A percentile compares a stretch with the other conserved stretches of the same genome.
These are phyloP conservation scores for Meloidogyne floridensis DNA, from an alignment of 1,140 invertebrate genomes.

Conservation along the genomic window DNA sequence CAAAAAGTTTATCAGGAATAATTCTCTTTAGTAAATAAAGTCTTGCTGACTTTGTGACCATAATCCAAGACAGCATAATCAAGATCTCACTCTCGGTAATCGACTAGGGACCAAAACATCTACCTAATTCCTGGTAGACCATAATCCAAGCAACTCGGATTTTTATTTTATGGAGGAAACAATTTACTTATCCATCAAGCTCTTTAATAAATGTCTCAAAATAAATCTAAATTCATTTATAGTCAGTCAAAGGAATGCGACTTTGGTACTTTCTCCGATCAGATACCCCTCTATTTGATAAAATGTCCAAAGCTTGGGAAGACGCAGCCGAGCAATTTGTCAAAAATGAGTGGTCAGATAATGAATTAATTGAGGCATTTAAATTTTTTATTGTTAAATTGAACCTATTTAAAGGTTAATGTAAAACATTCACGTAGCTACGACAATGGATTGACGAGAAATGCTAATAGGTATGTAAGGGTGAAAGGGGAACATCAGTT, in stretches of 20 bases:
- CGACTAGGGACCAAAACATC: too few relatives aligned
- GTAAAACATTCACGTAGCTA: slow-evolving; percentile 64
- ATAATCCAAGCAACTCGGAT: too few relatives aligned
- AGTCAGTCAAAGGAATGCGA: slow-evolving; percentile 61
- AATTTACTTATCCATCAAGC: not conserved
- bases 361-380: slow-evolving; percentile 56
- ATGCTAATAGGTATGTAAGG: slow-evolving; percentile 52
- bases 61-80: too few relatives aligned
- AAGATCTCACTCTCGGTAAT: too few relatives aligned
- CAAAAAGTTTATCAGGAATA: too few relatives aligned
- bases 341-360: slow-evolving; percentile 49
- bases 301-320: slow-evolving; percentile 59
- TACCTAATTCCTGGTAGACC: too few relatives aligned
- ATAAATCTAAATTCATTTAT: not conserved
- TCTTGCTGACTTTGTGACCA: too few relatives aligned
- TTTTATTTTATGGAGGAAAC: too few relatives aligned
- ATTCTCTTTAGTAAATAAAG: too few relatives aligned
- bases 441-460: slow-evolving; percentile 60
- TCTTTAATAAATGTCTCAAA: slow-evolving; percentile 5
- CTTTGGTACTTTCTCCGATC: slow-evolving; percentile 64
- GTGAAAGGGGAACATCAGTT: too few relatives aligned
- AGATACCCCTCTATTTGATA: slow-evolving; percentile 53
- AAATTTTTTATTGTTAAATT: slow-evolving; percentile 17
- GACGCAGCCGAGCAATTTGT: slow-evolving; percentile 54
- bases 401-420: slow-evolving; percentile 49